Conservation (phyloP, 1,140 invertebrate genomes). For the Anoplophora glabripennis region DNA sequence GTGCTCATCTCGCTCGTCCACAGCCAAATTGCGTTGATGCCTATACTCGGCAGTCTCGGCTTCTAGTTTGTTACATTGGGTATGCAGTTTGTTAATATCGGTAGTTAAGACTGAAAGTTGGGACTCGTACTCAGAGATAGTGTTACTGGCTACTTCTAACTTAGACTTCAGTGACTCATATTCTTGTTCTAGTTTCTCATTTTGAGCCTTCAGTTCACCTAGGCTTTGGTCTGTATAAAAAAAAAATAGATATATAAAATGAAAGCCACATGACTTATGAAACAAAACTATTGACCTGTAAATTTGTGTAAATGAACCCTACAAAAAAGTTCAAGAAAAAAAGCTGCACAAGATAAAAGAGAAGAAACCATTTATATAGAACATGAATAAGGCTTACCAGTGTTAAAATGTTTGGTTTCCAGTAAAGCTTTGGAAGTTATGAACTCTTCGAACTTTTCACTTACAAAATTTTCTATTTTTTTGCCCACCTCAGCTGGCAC, state of each 20-base stretch:
- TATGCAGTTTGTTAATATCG: slow-evolving; percentile 63
- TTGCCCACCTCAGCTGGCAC: slow-evolving; percentile 51
- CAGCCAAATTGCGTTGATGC: slow-evolving; percentile 59
- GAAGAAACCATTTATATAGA: slow-evolving; percentile 11
- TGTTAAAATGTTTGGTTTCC: slow-evolving; percentile 59
- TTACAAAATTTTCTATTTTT: slow-evolving; percentile 63
- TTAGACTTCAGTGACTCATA: slow-evolving; percentile 63
- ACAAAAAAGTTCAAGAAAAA: too few relatives aligned
- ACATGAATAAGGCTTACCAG: slow-evolving; percentile 52
- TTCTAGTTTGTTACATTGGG: slow-evolving; percentile 56
- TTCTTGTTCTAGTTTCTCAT: slow-evolving; percentile 58
- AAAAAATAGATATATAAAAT: slow-evolving; percentile 22
- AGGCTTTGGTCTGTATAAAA: slow-evolving; percentile 60
- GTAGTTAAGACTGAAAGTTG: slow-evolving; percentile 59
- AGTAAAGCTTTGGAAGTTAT: slow-evolving; percentile 67
- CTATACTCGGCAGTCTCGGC: slow-evolving; percentile 55
- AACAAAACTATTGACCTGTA: slow-evolving; percentile 1
- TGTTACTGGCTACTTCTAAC: slow-evolving; percentile 60
- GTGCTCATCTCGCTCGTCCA: slow-evolving; percentile 70
- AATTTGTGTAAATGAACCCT: too few relatives aligned
- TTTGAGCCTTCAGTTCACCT: slow-evolving; percentile 56
- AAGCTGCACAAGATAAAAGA: not conserved
- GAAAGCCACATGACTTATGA: slow-evolving; percentile 14
- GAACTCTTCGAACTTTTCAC: slow-evolving; percentile 64
- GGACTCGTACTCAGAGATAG: slow-evolving; percentile 59